Evolutionary conservation across 2,113 vertebrate genomes (phyloP).

Genomic region (Poeciliopsis turrubarensis): DNA sequence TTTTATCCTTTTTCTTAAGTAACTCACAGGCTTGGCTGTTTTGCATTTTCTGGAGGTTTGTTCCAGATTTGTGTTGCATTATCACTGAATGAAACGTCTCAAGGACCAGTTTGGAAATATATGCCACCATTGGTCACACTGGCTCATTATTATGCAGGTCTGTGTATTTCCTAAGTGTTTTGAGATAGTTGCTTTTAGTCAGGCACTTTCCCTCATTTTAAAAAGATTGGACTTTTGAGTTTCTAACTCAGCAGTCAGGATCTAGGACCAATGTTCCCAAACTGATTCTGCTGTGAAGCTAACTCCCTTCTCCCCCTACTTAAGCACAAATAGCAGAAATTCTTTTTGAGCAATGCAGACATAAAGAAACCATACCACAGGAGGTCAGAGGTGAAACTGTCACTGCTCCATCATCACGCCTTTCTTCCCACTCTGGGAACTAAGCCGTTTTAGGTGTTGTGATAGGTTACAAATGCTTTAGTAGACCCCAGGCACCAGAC

Average conservation of each 20-base stretch:
- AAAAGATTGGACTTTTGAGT: neutral
- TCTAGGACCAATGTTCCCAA: neutral
- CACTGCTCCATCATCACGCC: neutral
- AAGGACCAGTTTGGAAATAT: too few species aligned
- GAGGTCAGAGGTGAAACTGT: neutral
- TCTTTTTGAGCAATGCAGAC: neutral
- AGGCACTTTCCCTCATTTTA: neutral
- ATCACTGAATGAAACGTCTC: too few species aligned
- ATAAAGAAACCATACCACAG: neutral
- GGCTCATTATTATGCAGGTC: too few species aligned
- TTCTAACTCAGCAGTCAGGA: neutral
- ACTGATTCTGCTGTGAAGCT: neutral
- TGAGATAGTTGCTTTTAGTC: neutral
- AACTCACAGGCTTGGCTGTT: too few species aligned
- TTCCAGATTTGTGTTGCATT: too few species aligned
- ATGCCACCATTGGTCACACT: too few species aligned
- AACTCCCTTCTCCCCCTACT: too few species aligned
- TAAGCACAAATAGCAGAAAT: too few species aligned
- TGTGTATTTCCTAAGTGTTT: neutral
- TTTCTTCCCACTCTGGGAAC: neutral
- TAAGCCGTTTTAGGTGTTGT: neutral
- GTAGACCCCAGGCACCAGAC: neutral
- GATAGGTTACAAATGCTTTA: neutral
- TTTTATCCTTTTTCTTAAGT: too few species aligned
- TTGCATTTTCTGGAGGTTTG: too few species aligned